phyloP scores from a whole-genome alignment of 2,797 vertebrate genomes.

The Gallinago nigripennis region DNA sequence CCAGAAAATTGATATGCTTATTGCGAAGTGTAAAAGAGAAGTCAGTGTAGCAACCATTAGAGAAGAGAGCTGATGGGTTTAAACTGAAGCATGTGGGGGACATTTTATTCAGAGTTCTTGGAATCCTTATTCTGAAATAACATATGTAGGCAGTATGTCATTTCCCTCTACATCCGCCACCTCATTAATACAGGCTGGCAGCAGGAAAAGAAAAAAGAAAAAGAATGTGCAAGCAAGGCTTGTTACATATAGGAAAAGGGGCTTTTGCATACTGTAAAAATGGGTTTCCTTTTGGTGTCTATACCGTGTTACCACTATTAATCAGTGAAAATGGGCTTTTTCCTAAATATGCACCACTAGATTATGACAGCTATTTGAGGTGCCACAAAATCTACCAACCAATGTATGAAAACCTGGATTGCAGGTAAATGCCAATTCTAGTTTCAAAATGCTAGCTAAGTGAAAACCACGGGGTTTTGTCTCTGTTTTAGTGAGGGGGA shows the following conservation, averaged over 20 bases:
- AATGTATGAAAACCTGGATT: neutral
- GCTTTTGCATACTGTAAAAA: neutral
- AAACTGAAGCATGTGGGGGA: neutral
- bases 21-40: neutral
- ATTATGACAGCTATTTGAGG: neutral
- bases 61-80: neutral
- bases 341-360: neutral
- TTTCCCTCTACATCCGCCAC: slow-evolving; percentile 38
- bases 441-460: neutral
- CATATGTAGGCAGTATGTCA: slow-evolving; percentile 40
- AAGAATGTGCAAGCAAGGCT: neutral
- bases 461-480: neutral
- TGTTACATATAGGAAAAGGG: neutral
- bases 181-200: slow-evolving; percentile 55
- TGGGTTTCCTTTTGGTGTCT: neutral
- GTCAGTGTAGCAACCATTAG: neutral
- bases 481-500: neutral
- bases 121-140: slow-evolving; percentile 37
- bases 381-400: neutral
- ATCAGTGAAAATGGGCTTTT: neutral
- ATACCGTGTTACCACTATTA: neutral
- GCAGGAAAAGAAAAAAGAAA: neutral
- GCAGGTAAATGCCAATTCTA: neutral
- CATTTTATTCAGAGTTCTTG: slow-evolving; percentile 23
- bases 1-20: neutral